Evolutionary conservation across 2,797 vertebrate genomes (phyloP).

Genomic region (Pseudotriccus pelzelni): DNA sequence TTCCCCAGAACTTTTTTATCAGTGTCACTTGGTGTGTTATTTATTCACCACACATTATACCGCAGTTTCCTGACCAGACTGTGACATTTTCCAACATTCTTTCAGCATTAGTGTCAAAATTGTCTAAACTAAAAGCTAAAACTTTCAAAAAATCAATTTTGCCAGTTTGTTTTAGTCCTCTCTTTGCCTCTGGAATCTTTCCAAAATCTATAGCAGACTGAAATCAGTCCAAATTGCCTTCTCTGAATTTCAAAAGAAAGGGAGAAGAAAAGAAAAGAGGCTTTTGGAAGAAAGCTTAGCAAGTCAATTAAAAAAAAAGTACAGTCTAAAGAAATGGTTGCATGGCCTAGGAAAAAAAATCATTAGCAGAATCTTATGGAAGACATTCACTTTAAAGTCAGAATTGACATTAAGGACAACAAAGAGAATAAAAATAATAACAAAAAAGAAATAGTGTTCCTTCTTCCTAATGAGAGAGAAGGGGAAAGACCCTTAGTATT

Average conservation of each 20-base stretch:
- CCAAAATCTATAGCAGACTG: slow-evolving; percentile 33
- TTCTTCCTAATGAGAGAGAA: background rate
- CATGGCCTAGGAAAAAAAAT: background rate
- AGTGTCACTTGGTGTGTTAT: background rate
- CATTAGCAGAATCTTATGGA: background rate
- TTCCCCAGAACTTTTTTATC: background rate
- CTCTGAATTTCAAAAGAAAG: slow-evolving; percentile 18
- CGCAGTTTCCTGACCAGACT: slow-evolving; percentile 1
- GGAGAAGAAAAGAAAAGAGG: background rate
- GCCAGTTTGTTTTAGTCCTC: background rate
- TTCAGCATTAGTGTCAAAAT: slow-evolving; percentile 44
- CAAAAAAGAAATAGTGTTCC: background rate
- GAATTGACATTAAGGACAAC: background rate
- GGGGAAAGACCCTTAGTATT: background rate
- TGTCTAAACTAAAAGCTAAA: slow-evolving; percentile 33
- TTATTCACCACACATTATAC: slow-evolving; percentile 31
- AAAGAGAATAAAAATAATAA: background rate
- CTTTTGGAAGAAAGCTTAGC: background rate
- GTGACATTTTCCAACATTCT: background rate
- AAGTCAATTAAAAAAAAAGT: slow-evolving; percentile 15
- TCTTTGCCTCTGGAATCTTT: slow-evolving; percentile 23
- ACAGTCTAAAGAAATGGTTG: background rate
- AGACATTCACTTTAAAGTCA: background rate
- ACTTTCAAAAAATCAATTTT: slow-evolving; percentile 11
- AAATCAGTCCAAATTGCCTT: slow-evolving; percentile 5